Conservation (phyloP, 2,113 vertebrate genomes). For the Leucopsar rothschildi region DNA sequence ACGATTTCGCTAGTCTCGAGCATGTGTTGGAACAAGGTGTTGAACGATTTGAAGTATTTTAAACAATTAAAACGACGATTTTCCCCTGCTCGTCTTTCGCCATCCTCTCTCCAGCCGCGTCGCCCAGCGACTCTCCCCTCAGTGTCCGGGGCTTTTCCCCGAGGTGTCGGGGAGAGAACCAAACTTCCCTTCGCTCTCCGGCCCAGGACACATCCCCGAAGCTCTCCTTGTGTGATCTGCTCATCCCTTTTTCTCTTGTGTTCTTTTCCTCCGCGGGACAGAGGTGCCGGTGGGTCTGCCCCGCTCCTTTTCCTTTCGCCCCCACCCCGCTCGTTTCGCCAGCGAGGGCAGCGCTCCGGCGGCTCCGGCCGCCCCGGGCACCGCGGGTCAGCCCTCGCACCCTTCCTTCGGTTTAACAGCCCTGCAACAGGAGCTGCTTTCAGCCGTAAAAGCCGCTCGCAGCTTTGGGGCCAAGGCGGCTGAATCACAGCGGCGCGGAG, state of each 20-base stretch:
- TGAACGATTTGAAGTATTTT: background rate
- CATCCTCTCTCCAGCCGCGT: background rate
- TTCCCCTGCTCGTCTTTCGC: background rate
- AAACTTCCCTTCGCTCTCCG: background rate
- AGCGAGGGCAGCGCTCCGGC: background rate
- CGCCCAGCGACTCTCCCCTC: background rate
- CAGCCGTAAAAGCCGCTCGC: background rate
- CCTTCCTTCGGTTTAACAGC: accelerated
- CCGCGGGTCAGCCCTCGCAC: background rate
- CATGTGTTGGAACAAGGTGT: background rate
- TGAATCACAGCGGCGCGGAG: background rate
- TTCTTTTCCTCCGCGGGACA: background rate
- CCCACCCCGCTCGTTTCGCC: background rate
- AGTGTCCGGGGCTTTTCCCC: background rate
- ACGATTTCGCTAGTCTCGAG: background rate
- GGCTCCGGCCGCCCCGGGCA: too few relatives aligned
- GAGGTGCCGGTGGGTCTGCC: background rate
- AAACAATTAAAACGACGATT: background rate
- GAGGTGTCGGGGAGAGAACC: background rate
- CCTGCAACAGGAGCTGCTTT: background rate
- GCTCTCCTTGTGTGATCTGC: background rate
- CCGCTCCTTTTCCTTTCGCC: background rate
- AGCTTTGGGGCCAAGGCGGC: background rate
- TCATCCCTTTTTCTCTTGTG: background rate
- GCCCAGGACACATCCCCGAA: background rate